Base-by-base conservation (phyloP, 1,140 invertebrate species). In the Antheraea pernyi region DNA sequence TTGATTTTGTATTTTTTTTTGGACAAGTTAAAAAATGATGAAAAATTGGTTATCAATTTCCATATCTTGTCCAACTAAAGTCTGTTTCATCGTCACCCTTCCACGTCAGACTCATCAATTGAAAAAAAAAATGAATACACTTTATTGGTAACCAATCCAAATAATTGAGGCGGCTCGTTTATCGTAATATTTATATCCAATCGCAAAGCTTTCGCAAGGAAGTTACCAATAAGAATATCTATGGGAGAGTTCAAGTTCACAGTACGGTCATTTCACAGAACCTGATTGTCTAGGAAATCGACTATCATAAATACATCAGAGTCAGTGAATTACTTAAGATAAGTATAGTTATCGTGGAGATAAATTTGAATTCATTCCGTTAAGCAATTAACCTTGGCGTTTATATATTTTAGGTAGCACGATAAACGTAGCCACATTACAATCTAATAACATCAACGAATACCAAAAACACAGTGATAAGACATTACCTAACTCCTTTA, bases 201-300 rank as follows among this genome's bases (percentile, higher is more conserved):
- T 13, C 9, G 39, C 64, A 65, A 46, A 46, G 46, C 46, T 46
- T 65, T 65, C 39, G 64, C 64, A 22, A 65, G 64, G 64, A 65
- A 65, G n/a, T 48, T 53, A 53, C 46, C 46, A 53, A 16, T 53
- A 53, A 53, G 46, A 53, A 53, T 6, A 53, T 13, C 6, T 16
- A 53, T 53, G 46, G 46, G 46, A 53, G 46, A 53, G 46, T 53
- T 53, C 46, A 53, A 53, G 46, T 53, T 53, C 46, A 53, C 46
- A n/a, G 10, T 53, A 5, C 11, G 16, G 16, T 53, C 9, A 16
- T 16, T 53, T 53, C 46, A 42, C 13, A 16, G 4, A n/a, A 53
- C 46, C 46, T 13, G 46, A 13, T 53, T 53, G 46, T 53, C 46
- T 53, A 53, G 46, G 46, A 53, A 53, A 53, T n/a, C 11, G 46